Evolutionary conservation across 1,140 invertebrate genomes (phyloP), one percentile per base, ranked within the genome.

Genomic region (Asobara japonica): DNA sequence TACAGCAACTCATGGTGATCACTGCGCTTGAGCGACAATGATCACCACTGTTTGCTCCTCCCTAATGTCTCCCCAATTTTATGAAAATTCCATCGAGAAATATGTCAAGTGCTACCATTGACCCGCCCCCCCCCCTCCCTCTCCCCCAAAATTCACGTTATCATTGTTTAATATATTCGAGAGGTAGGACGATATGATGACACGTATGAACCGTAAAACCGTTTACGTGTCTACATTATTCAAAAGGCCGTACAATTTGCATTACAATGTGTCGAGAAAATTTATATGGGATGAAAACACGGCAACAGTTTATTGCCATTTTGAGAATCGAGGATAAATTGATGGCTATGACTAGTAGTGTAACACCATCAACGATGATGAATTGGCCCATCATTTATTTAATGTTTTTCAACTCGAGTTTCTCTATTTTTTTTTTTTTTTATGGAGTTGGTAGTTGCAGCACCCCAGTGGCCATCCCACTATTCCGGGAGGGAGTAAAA

Each of bases 221-320:
- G 45, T 51, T 51, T 51, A 51, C n/a, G n/a, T 7, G 1, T 51
- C 45, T 51, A 20, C 45, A 51, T 51, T 18, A 51, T 51, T 51
- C 45, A 51, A 51, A 20, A 16, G 45, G 45, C n/a, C n/a, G 20
- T 18, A 11, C 11, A 51, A 51, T 51, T 51, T 51, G 45, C 45
- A 51, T 51, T 16, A 51, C 45, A 51, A 16, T 51, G 45, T 51
- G 45, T 51, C 8, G 5, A 36, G n/a, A 20, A 6, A 18, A 51
- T 51, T 51, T 51, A 51, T 51, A 20, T 51, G 18, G 6, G 2
- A 51, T 51, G 45, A 51, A 51, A 51, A 51, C 16, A 51, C 20
- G 45, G 20, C n/a, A 51, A 51, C 45, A 51, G 45, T 51, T 51
- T 51, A 51, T 51, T 51, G 45, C 45, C 20, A 20, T 51, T 51